These are phyloP conservation scores for Cryptocheilus praepositus DNA, from an alignment of 2,888 invertebrate species.

Conservation along the genomic window DNA sequence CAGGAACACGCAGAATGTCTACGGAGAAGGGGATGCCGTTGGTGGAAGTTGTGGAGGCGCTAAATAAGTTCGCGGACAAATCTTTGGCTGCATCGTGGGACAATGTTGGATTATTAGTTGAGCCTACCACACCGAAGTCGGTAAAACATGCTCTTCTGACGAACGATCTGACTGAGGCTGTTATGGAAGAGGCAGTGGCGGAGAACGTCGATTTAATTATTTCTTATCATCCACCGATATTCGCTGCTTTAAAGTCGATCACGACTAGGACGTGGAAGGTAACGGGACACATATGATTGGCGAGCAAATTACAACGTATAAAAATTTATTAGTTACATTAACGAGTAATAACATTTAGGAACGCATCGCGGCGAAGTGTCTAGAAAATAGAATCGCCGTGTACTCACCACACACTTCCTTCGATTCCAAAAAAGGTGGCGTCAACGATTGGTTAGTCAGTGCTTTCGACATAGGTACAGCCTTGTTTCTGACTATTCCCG, in stretches of 20 bases:
- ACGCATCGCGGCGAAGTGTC: conserved; percentile 85
- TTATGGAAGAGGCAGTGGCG: conserved; percentile 87
- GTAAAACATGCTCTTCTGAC: conserved; percentile 87
- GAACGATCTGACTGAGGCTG: conserved; percentile 93
- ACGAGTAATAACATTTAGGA: conserved; percentile 76
- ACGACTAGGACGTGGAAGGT: conserved; percentile 82
- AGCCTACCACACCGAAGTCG: conserved; percentile 79
- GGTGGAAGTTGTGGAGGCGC: conserved; percentile 76
- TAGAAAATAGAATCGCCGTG: conserved; percentile 90
- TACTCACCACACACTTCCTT: conserved; percentile 96
- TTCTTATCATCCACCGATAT: conserved; percentile 97
- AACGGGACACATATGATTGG: background rate
- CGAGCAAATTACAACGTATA: background rate
- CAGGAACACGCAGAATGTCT: background rate
- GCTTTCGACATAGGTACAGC: conserved; percentile 76
- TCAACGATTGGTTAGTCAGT: conserved; percentile 94
- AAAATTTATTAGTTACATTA: background rate
- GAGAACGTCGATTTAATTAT: conserved; percentile 86
- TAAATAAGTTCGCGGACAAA: conserved; percentile 84
- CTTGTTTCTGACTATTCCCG: too few relatives aligned
- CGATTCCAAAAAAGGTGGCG: conserved; percentile 89
- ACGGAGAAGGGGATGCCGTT: conserved; percentile 74
- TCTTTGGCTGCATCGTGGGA: conserved; percentile 92
- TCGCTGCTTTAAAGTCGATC: conserved; percentile 87
- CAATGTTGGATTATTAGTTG: conserved; percentile 93